Evolutionary conservation across 2,888 invertebrate genomes (phyloP).

Genomic region (Cerastoderma edule): DNA sequence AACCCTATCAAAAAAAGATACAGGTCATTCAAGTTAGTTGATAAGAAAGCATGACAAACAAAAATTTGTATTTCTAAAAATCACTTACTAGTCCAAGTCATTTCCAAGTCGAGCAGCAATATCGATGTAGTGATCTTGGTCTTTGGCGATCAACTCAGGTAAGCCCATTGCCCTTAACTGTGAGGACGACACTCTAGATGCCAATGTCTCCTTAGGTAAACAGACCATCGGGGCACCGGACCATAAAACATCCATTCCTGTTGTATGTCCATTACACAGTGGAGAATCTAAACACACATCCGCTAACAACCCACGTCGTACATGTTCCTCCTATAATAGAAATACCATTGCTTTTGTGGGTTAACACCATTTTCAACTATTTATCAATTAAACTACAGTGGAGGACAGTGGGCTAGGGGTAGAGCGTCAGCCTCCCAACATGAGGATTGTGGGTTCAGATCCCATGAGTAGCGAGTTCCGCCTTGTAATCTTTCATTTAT

Average conservation of each 20-base stretch:
- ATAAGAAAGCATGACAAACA: too few species aligned
- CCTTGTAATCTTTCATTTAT: too few species aligned
- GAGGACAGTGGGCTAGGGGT: too few species aligned
- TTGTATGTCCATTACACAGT: constrained; percentile 99
- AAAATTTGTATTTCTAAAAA: too few species aligned
- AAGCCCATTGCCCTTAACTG: constrained; percentile 96
- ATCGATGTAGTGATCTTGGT: constrained; percentile 94
- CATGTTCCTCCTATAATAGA: constrained; percentile 91
- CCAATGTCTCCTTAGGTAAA: constrained; percentile 90
- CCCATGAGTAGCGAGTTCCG: too few species aligned
- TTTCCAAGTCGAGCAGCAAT: constrained; percentile 96
- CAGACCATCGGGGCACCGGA: constrained; percentile 99
- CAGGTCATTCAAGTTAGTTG: too few species aligned
- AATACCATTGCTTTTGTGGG: not conserved
- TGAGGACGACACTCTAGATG: constrained; percentile 96
- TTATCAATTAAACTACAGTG: too few species aligned
- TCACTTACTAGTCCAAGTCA: constrained; percentile 94
- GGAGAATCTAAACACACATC: constrained; percentile 99
- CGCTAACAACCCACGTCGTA: constrained; percentile 97
- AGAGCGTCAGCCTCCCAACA: too few species aligned
- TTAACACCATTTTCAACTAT: too few species aligned
- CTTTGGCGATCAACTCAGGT: constrained; percentile 95
- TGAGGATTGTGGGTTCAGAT: too few species aligned
- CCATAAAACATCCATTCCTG: constrained; percentile 99
- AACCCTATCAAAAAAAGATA: too few species aligned